These are phyloP conservation scores for Neogale vison DNA, from an alignment of 2,113 vertebrate genomes.

Conservation along the genomic window DNA sequence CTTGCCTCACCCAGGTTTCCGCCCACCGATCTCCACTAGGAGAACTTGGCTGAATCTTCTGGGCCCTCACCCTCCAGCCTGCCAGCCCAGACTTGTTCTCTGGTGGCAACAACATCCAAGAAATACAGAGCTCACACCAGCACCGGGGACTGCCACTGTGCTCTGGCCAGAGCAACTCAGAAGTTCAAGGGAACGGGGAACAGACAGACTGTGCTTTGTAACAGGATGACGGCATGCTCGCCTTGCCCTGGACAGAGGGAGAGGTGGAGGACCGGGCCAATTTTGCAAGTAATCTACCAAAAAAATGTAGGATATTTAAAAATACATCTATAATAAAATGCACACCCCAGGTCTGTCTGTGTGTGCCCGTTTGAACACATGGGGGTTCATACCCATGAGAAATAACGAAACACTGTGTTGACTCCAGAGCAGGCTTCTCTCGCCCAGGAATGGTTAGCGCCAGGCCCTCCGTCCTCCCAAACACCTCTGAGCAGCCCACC, in stretches of 20 bases:
- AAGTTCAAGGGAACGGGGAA: not conserved
- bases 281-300: not conserved
- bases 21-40: not conserved
- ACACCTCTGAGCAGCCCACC: not conserved
- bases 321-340: not conserved
- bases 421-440: not conserved
- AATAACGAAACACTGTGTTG: not conserved
- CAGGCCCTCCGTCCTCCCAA: not conserved
- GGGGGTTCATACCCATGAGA: not conserved
- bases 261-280: not conserved
- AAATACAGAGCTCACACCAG: not conserved
- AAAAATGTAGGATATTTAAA: not conserved
- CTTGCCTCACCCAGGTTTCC: too few relatives aligned
- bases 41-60: not conserved
- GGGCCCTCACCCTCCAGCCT: not conserved
- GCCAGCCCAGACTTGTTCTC: not conserved
- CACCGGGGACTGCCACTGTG: not conserved
- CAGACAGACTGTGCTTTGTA: not conserved
- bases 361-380: not conserved
- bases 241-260: not conserved
- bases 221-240: not conserved
- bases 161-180: not conserved
- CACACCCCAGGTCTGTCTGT: fast-evolving
- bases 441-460: fast-evolving
- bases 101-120: not conserved